Base-by-base conservation (phyloP, 2,797 vertebrate species). In the Melanogrammus aeglefinus region DNA sequence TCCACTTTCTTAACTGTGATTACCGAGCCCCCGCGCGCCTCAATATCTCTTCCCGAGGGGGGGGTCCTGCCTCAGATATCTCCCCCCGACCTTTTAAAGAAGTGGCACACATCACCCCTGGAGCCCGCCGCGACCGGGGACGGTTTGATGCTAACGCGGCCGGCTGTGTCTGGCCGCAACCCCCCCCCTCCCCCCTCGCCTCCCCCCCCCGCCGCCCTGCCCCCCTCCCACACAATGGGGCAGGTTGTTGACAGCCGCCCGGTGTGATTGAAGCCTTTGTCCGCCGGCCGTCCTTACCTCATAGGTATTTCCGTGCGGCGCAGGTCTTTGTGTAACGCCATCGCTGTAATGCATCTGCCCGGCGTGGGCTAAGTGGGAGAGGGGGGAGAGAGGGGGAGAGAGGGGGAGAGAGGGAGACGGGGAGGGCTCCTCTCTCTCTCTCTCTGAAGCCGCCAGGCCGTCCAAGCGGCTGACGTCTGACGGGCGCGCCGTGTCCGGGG, bases 81-180 rank as follows among this genome's bases (percentile, higher is more conserved):
- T 91, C 81, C 85, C 84, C 87, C 90, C 80, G 80, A 84, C 84
- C 86, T 90, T 31, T 79, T 83, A 74, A 85, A 89, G 91, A 94
- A 94, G 88, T 94, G 92, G 94, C 79, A 86, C 94, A 94, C 91
- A 91, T 94, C 93, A 91, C 94, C 87, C 86, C 91, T 89, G 94
- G 93, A 91, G 90, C 90, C 91, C 87, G 81, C 86, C 90, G 87
- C 90, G 87, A 90, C 87, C 88, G 18, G 57, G 88, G 88, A 92
- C 91, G 90, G 74, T 86, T 90, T 88, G 91, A 93, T 93, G 88
- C 88, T 91, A 91, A 90, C 84, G 91, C 91, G 81, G 88, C 88
- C 83, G 90, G 89, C 89, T 90, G 90, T 75, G 83, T 89, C 87
- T 90, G 87, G n/a, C n/a, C n/a, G n/a, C n/a, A n/a, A n/a, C n/a